Evolutionary conservation across 2,113 vertebrate genomes (phyloP), one percentile per base, ranked within the genome.

Genomic region (Cebus imitator): DNA sequence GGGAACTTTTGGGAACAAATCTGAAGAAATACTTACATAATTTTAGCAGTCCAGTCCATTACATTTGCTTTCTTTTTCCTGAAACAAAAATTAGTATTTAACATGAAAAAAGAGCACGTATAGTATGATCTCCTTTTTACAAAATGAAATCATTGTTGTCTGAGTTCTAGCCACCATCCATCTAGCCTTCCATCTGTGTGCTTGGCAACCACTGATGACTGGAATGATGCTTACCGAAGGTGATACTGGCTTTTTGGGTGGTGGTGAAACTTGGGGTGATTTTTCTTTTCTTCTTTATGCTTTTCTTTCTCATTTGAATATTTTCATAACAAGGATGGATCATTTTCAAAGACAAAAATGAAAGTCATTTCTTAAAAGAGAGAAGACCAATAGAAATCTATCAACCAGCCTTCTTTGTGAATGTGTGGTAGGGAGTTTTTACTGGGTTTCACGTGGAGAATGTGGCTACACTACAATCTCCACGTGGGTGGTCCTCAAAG

Each of bases 401-500:
- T 8, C 2, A 3, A 35, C 32, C 55, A 72, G 68, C 40, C 70
- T 70, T 1, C 1, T 10, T n/a, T 45, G 17, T 13, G 6, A 21
- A 7, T 18, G 21, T 17, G n/a, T 13, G 2, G 5, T 11, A 21
- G 57, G 50, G 58, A 11, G 48, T 10, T 40, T 9, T 23, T 25
- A 5, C 2, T 66, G 57, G 17, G 18, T 57, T 48, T 81, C 68
- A 0, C 3, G 16, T 21, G 10, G n/a, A 45, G 14, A 23, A 13
- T 1, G 5, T 8, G 0, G 43, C 45, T 48, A 18, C 1, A 4
- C 35, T 8, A 6, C 12, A 7, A 5, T 18, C 12, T 52, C 52
- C 64, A 11, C 3, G 0, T 20, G 37, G 9, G 25, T 5, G 23
- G 55, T 57, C 9, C 30, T 57, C 4, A 8, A 23, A 9, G 5